phyloP scores from a whole-genome alignment of 2,888 invertebrate species.

The Pogonocherus hispidulus region DNA sequence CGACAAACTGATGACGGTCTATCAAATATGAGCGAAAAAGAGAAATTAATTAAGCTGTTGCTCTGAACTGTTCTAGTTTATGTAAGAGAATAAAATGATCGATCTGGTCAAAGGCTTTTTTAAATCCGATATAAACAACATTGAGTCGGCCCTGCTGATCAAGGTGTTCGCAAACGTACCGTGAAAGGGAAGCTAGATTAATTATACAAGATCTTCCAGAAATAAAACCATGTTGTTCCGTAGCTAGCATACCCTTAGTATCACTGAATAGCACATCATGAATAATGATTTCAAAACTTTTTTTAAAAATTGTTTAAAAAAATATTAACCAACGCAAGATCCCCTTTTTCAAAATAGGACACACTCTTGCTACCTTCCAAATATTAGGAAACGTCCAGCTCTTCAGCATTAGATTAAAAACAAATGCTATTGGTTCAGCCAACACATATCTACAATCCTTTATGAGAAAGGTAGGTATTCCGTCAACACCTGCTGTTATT shows the following conservation, averaged over 20 bases:
- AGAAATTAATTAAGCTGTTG: no score
- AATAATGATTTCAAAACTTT: background rate
- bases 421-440: background rate
- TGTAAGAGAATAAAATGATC: no score
- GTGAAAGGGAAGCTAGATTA: background rate
- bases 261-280: background rate
- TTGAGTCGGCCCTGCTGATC: background rate
- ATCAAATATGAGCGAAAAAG: no score
- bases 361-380: background rate
- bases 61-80: no score
- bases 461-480: no score
- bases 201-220: background rate
- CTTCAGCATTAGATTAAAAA: background rate
- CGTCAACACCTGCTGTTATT: no score
- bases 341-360: background rate
- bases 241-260: background rate
- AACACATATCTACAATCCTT: no score
- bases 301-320: background rate
- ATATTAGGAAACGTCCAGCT: background rate
- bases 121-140: background rate
- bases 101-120: background rate
- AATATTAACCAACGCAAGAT: background rate
- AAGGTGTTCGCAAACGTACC: background rate
- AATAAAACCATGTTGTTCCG: background rate
- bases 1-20: no score